phyloP scores from a whole-genome alignment of 2,113 vertebrate genomes.

The Pimephales promelas region DNA sequence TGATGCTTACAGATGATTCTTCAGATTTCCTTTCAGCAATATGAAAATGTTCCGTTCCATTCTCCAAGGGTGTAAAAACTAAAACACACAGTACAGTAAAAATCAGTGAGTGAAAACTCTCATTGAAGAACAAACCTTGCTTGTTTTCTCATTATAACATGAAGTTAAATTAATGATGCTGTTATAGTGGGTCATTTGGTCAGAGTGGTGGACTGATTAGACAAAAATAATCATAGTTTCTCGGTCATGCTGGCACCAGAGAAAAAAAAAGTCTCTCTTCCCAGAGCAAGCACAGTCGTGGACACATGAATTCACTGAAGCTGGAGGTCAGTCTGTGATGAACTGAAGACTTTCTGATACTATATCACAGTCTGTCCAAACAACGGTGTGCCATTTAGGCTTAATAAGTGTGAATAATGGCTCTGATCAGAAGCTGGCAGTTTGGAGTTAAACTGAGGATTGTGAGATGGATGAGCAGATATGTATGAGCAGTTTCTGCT shows the following conservation, averaged over 20 bases:
- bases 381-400: background rate
- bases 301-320: slow-evolving; percentile 5
- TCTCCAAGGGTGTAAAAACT: slow-evolving; percentile 92
- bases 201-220: slow-evolving; percentile 17
- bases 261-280: background rate
- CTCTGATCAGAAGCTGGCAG: background rate
- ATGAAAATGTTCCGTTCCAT: slow-evolving; percentile 82
- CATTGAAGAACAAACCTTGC: background rate
- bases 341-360: background rate
- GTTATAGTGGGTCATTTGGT: slow-evolving; percentile 16
- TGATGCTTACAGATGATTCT: slow-evolving; percentile 73
- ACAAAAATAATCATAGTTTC: slow-evolving; percentile 19
- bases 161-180: background rate
- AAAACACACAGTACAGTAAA: slow-evolving; percentile 62
- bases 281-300: background rate
- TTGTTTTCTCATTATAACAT: background rate
- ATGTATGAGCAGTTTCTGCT: background rate
- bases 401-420: background rate
- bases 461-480: background rate
- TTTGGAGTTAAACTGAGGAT: background rate
- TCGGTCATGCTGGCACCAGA: slow-evolving; percentile 34
- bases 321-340: slow-evolving; percentile 11
- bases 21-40: slow-evolving; percentile 78
- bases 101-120: slow-evolving; percentile 43
- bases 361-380: background rate